Percentiles rank a stretch among this genome's conserved stretches.
Conservation (phyloP, 2,797 vertebrate genomes). For the Tadarida brasiliensis region DNA sequence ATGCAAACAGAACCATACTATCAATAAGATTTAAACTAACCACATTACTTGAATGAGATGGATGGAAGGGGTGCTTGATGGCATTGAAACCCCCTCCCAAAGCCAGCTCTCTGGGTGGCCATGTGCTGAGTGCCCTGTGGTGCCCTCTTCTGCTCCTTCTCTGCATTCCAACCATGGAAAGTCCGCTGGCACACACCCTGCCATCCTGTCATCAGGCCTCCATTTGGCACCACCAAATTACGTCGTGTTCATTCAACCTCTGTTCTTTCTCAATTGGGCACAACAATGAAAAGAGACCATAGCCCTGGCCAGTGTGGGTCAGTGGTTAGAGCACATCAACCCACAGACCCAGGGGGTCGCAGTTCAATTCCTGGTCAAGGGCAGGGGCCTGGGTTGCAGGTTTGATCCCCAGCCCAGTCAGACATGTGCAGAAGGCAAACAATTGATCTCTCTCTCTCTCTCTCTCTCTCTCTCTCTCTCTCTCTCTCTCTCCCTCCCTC, state of each 20-base stretch:
- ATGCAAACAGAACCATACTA: background rate
- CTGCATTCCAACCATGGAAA: background rate
- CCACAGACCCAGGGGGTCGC: too few species aligned
- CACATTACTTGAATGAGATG: too few species aligned
- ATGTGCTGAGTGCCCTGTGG: accelerated
- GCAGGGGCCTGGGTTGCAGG: too few species aligned
- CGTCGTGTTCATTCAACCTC: background rate
- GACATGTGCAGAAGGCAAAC: too few species aligned
- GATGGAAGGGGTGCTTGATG: background rate
- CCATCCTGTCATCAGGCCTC: background rate
- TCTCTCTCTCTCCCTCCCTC: too few species aligned
- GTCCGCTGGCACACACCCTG: background rate
- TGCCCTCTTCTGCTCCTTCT: background rate
- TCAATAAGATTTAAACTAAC: background rate
- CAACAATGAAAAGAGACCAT: background rate
- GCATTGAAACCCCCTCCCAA: background rate
- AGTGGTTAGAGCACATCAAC: too few species aligned
- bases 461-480: too few species aligned
- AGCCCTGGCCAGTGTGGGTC: too few species aligned
- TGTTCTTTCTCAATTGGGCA: background rate
- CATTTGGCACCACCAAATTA: background rate
- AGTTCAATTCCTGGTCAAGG: too few species aligned
- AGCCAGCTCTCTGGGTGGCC: background rate
- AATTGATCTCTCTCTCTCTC: too few species aligned
- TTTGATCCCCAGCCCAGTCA: too few species aligned